phyloP scores from a whole-genome alignment of 2,113 vertebrate genomes.

The Scomber scombrus region DNA sequence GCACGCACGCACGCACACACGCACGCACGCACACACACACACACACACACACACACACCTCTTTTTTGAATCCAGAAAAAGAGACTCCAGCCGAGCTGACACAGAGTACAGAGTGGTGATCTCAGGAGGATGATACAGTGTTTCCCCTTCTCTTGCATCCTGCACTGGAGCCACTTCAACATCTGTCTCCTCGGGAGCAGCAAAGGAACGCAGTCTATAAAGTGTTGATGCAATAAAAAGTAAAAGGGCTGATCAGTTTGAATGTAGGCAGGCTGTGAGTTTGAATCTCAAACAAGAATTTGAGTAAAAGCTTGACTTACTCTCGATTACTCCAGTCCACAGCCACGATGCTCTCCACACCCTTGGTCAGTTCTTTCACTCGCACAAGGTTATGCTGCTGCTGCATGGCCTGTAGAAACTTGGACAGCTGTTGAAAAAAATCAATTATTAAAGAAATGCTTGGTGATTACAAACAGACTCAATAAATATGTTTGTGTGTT shows the following conservation, averaged over 20 bases:
- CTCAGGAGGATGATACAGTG: slow-evolving; percentile 90
- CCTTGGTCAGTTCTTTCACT: slow-evolving; percentile 94
- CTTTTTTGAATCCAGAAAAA: slow-evolving; percentile 92
- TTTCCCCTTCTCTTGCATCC: slow-evolving; percentile 81
- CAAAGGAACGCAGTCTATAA: slow-evolving; percentile 90
- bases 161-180: slow-evolving; percentile 68
- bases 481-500: not conserved
- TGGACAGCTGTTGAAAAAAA: slow-evolving; percentile 89
- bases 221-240: slow-evolving; percentile 23
- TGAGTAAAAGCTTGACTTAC: slow-evolving; percentile 78
- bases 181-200: slow-evolving; percentile 81
- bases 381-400: slow-evolving; percentile 89
- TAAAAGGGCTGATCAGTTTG: not conserved
- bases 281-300: slow-evolving; percentile 4
- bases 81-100: slow-evolving; percentile 88
- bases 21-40: slow-evolving; percentile 80
- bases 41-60: slow-evolving; percentile 82
- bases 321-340: slow-evolving; percentile 94
- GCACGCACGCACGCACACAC: slow-evolving; percentile 83
- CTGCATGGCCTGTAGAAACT: slow-evolving; percentile 93
- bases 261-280: not conserved
- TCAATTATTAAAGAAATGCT: not conserved
- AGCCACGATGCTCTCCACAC: slow-evolving; percentile 96
- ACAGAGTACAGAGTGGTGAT: slow-evolving; percentile 91
- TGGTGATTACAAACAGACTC: not conserved